phyloP scores from a whole-genome alignment of 2,888 invertebrate species.

The Acleris laterana region DNA sequence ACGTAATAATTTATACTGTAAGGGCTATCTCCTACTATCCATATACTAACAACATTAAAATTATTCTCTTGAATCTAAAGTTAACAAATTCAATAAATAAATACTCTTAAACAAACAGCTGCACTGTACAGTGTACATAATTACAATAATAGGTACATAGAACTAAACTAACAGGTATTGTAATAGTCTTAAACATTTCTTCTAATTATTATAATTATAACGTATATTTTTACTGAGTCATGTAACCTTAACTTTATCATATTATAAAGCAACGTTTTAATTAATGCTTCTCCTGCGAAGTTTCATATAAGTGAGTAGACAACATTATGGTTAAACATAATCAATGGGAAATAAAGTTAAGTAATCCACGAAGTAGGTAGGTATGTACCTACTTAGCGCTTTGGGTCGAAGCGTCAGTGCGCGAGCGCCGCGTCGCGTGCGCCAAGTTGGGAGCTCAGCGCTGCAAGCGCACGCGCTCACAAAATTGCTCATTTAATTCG shows the following conservation, averaged over 20 bases:
- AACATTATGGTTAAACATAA: not conserved
- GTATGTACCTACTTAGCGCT: too few species aligned
- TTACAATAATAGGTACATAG: conserved; percentile 6
- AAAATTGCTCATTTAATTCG: too few species aligned
- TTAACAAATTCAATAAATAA: conserved; percentile 57
- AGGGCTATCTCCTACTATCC: conserved; percentile 67
- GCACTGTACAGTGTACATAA: conserved; percentile 49
- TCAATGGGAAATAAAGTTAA: too few species aligned
- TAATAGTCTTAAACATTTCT: conserved; percentile 18
- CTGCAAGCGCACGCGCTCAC: not conserved
- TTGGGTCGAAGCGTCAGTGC: not conserved
- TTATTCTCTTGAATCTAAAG: conserved; percentile 48
- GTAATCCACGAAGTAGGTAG: too few species aligned
- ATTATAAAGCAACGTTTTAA: conserved; percentile 10
- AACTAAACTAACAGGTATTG: conserved; percentile 30
- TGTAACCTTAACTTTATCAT: conserved; percentile 7
- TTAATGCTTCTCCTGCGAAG: conserved; percentile 3
- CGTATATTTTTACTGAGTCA: conserved; percentile 20
- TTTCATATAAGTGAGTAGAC: not conserved
- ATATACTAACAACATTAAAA: conserved; percentile 52
- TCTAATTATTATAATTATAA: conserved; percentile 24
- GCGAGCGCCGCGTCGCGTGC: conserved; percentile 4
- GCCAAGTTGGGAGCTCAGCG: conserved; percentile 23
- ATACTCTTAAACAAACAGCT: conserved; percentile 49
- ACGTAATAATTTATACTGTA: conserved; percentile 72